Evolutionary conservation across 2,888 invertebrate genomes (phyloP).

Genomic region (Sminthurides aquaticus): DNA sequence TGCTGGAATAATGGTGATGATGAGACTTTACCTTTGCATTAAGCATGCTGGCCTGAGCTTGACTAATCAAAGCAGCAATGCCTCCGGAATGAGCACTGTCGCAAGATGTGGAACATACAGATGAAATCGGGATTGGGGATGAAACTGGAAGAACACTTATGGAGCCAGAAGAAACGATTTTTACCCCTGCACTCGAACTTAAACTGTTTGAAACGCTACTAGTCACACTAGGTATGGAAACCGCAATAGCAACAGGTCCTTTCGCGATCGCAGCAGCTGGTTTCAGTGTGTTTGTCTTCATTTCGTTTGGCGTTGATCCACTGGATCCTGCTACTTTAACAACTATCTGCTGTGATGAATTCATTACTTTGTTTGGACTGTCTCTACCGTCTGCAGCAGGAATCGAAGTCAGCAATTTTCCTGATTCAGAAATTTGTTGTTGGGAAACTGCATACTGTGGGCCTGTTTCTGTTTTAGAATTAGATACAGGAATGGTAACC

Average conservation of each 20-base stretch:
- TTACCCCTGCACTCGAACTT: conserved; percentile 3
- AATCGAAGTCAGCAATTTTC: neutral
- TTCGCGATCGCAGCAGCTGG: neutral
- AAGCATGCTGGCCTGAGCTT: neutral
- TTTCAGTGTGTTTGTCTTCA: neutral
- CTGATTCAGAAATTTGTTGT: neutral
- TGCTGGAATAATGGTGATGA: neutral
- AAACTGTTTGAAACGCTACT: neutral
- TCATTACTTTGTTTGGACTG: neutral
- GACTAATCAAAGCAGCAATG: neutral
- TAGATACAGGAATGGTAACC: conserved; percentile 15
- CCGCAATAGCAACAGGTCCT: conserved; percentile 2
- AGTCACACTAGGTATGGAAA: neutral
- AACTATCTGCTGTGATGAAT: neutral
- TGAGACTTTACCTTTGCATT: neutral
- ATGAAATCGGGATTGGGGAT: neutral
- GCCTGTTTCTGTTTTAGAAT: neutral
- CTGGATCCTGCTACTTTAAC: conserved; percentile 5
- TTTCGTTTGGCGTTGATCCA: neutral
- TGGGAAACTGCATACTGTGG: neutral
- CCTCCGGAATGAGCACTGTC: neutral
- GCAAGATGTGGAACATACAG: neutral
- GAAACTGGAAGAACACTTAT: conserved; percentile 4
- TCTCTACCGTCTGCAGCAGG: neutral
- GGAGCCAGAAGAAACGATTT: conserved; percentile 3